Conservation (phyloP, 2,113 vertebrate species). For the Quiscalus mexicanus region DNA sequence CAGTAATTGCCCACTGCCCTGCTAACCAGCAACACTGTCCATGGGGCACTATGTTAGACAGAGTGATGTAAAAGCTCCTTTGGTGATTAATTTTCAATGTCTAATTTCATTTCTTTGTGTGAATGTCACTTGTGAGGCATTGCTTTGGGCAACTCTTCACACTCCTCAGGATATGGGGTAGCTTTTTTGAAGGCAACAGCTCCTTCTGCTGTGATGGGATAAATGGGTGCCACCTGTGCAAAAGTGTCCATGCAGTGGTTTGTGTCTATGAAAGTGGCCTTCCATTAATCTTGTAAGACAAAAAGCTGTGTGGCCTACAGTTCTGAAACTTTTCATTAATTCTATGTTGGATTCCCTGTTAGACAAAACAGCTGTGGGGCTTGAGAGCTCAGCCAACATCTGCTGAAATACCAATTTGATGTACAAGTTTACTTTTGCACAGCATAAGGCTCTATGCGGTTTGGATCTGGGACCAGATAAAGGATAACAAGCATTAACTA, state of each 20-base stretch:
- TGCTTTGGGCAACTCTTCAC: not conserved
- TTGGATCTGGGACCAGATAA: not conserved
- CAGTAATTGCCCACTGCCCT: not conserved
- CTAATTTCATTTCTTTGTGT: not conserved
- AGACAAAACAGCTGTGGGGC: not conserved
- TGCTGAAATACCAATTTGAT: not conserved
- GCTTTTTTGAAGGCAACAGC: not conserved
- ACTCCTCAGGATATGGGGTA: not conserved
- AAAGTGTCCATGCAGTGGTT: not conserved
- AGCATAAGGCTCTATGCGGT: not conserved
- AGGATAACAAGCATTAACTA: not conserved
- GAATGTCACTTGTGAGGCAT: accelerated
- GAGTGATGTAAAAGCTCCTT: not conserved
- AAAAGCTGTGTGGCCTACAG: not conserved
- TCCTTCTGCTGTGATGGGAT: not conserved
- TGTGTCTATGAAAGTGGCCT: not conserved
- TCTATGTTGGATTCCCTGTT: not conserved
- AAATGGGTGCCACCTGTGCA: not conserved
- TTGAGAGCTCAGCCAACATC: not conserved
- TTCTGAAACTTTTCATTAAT: not conserved
- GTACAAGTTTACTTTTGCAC: not conserved
- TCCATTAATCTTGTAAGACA: not conserved
- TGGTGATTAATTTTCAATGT: not conserved
- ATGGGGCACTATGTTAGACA: not conserved
- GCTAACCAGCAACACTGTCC: not conserved